phyloP scores from a whole-genome alignment of 2,113 vertebrate species.

The Dunckerocampus dactyliophorus region DNA sequence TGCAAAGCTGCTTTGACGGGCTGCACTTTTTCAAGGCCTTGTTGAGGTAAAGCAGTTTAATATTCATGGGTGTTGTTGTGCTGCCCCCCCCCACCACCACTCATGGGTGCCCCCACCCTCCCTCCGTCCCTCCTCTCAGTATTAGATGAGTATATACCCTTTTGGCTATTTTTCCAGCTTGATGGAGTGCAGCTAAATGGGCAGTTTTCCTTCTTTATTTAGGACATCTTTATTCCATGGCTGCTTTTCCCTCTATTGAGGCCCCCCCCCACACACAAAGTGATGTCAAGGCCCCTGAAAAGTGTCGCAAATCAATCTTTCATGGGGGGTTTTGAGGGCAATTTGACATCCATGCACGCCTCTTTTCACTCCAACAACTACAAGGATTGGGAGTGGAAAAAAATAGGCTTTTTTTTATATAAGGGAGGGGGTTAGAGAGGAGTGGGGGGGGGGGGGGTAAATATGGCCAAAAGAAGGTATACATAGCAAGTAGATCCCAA shows the following conservation, averaged over 20 bases:
- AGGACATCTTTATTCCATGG: constrained; percentile 96
- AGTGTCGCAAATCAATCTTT: constrained; percentile 94
- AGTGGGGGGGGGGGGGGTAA: background rate
- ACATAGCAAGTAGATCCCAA: constrained; percentile 61
- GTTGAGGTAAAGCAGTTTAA: constrained; percentile 81
- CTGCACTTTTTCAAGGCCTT: constrained; percentile 74
- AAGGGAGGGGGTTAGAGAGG: background rate
- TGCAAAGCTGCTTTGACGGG: constrained; percentile 74
- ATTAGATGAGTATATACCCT: constrained; percentile 84
- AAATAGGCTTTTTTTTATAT: constrained; percentile 23
- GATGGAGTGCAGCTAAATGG: constrained; percentile 89
- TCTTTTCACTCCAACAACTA: constrained; percentile 76
- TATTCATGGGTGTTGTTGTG: constrained; percentile 91
- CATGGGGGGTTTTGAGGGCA: constrained; percentile 90
- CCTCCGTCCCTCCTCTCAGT: constrained; percentile 36
- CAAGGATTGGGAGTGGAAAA: constrained; percentile 69
- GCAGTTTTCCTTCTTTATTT: constrained; percentile 78
- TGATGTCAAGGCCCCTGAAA: constrained; percentile 82
- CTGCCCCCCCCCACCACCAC: constrained; percentile 52
- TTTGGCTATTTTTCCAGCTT: constrained; percentile 79
- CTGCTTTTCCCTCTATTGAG: constrained; percentile 81
- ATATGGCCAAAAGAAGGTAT: constrained; percentile 53
- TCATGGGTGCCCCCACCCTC: background rate
- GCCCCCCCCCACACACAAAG: constrained; percentile 77
- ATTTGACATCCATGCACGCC: constrained; percentile 84